Conservation (phyloP, 2,888 invertebrate species). For the Luffia ferchaultella region DNA sequence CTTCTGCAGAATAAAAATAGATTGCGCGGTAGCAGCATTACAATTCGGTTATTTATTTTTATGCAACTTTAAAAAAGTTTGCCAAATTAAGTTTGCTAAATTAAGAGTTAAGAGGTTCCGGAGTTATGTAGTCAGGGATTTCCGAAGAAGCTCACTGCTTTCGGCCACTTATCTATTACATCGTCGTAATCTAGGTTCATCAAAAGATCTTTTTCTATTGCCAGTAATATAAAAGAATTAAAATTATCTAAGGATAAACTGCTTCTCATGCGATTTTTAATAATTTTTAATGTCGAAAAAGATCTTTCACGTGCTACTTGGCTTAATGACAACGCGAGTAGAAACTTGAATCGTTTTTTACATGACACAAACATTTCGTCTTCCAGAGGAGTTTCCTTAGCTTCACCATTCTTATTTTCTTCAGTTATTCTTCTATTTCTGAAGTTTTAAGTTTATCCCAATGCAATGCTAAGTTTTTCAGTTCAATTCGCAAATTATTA, state of each 20-base stretch:
- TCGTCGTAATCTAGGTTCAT: background rate
- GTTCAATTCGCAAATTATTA: background rate
- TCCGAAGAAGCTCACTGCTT: background rate
- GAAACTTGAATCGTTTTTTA: background rate
- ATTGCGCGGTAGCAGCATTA: too few relatives aligned
- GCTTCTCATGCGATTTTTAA: background rate
- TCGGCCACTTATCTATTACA: background rate
- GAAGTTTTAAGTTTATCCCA: background rate
- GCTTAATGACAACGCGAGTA: background rate
- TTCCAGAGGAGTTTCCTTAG: background rate
- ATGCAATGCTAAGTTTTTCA: background rate
- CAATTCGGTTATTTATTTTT: too few relatives aligned
- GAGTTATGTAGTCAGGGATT: background rate
- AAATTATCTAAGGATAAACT: background rate
- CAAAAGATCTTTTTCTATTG: background rate
- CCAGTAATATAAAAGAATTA: background rate
- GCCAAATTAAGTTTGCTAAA: too few relatives aligned
- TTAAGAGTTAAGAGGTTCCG: too few relatives aligned
- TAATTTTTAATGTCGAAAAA: background rate
- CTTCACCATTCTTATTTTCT: background rate
- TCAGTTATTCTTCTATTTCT: background rate
- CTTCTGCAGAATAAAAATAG: too few relatives aligned
- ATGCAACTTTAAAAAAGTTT: too few relatives aligned
- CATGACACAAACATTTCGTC: background rate
- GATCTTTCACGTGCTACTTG: background rate